Evolutionary conservation across 2,888 invertebrate genomes (phyloP).

Genomic region (Nemotelus nigrinus): DNA sequence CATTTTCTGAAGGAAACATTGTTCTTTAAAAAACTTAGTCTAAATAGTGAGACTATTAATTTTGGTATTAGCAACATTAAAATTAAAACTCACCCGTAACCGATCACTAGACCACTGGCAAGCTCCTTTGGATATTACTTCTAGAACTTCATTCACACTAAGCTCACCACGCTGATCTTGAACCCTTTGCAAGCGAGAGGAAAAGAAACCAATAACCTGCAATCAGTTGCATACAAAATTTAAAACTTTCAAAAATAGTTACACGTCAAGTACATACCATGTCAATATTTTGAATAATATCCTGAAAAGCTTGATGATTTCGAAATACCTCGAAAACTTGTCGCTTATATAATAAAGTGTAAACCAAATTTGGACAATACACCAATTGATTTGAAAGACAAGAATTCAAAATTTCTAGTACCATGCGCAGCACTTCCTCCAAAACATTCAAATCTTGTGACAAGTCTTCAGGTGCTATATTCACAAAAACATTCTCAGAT

Average conservation of each 20-base stretch:
- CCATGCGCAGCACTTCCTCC: conserved; percentile 96
- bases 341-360: conserved; percentile 92
- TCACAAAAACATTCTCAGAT: conserved; percentile 58
- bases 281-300: conserved; percentile 94
- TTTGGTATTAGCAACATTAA: no score
- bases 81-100: conserved; percentile 75
- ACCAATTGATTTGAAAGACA: conserved; percentile 87
- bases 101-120: conserved; percentile 94
- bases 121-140: conserved; percentile 89
- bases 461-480: conserved; percentile 62
- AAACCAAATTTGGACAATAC: conserved; percentile 91
- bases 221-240: conserved; percentile 24
- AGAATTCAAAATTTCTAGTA: conserved; percentile 96
- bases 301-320: conserved; percentile 89
- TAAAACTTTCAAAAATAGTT: conserved; percentile 2
- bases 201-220: conserved; percentile 73
- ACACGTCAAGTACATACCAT: conserved; percentile 70
- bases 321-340: conserved; percentile 88
- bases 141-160: conserved; percentile 87
- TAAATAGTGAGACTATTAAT: no score
- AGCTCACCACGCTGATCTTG: conserved; percentile 75
- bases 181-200: conserved; percentile 70
- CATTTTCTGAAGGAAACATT: no score
- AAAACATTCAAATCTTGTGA: conserved; percentile 90
- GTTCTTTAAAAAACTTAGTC: no score